Evolutionary conservation across 1,140 invertebrate genomes (phyloP), one percentile per base, ranked within the genome.

Genomic region (Megathymus violae): DNA sequence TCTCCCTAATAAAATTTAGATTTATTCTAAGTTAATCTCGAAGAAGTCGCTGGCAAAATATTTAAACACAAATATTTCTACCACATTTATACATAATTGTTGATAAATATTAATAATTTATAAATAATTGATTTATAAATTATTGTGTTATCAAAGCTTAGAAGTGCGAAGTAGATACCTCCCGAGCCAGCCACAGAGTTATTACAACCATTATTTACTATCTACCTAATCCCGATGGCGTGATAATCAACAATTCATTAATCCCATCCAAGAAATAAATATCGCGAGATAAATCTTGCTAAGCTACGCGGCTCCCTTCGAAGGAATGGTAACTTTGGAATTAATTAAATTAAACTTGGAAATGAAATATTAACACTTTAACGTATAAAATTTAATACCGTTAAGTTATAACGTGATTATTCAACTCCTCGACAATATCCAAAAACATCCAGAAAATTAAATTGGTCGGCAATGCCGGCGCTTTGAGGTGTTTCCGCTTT

Each of bases 271-370:
- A 56, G 52, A 56, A 56, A 56, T 56, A 56, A 56, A 56, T 56
- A 76, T 82, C 80, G 48, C 67, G 68, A 78, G 79, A 89, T 65
- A 58, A 71, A 74, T 83, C 80, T 51, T 19, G 58, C 46, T 69
- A 71, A 62, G 46, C 50, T 69, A 62, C 60, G 64, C 52, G 58
- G 59, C 62, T 74, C 72, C 59, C 72, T 69, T 64, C 54, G 67
- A 44, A 69, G 71, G 76, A 78, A 67, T 70, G 59, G 70, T 62
- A 80, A 85, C 69, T 87, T 81, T 78, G 70, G 88, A 89, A 89
- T 91, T 92, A 92, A 92, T 92, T 91, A 88, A 91, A 91, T 92
- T 92, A 91, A 92, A 91, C 85, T 91, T 90, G 80, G 86, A 90
- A 91, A 91, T 91, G 88, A 91, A 91, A 91, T 92, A 91, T 92